Percentiles rank a stretch among this genome's conserved stretches.
phyloP scores from a whole-genome alignment of 1,140 invertebrate genomes.

The Calephelis nemesis region DNA sequence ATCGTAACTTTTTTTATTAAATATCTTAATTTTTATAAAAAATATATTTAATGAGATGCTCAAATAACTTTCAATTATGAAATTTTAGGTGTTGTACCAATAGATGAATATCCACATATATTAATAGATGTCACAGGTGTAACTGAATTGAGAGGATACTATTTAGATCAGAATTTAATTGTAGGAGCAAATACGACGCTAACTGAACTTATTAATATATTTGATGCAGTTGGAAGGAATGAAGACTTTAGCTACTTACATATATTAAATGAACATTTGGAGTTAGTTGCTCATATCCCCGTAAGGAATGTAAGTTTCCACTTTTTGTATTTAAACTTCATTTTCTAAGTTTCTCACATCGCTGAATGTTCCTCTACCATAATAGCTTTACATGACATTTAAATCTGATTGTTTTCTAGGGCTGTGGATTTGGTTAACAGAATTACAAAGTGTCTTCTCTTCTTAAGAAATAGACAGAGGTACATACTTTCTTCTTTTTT shows the following conservation, averaged over 20 bases:
- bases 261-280: slow-evolving; percentile 77
- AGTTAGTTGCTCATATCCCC: slow-evolving; percentile 85
- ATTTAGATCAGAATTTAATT: slow-evolving; percentile 7
- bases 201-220: slow-evolving; percentile 81
- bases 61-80: background rate
- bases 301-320: slow-evolving; percentile 83
- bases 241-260: slow-evolving; percentile 63
- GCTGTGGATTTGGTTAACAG: no score
- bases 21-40: no score
- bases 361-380: no score
- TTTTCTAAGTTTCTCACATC: no score
- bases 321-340: slow-evolving; percentile 40
- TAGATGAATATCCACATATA: slow-evolving; percentile 80
- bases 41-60: no score
- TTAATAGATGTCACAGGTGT: slow-evolving; percentile 86
- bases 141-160: slow-evolving; percentile 78
- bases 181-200: slow-evolving; percentile 5
- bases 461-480: no score
- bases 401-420: no score
- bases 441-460: no score
- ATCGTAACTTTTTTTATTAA: slow-evolving; percentile 19
- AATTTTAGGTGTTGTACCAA: slow-evolving; percentile 83
- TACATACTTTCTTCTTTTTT: no score
- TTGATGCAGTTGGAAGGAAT: slow-evolving; percentile 75
- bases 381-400: no score